Base-by-base conservation (phyloP, 2,888 invertebrate species). In the Rhimphoctona megacephalus region DNA sequence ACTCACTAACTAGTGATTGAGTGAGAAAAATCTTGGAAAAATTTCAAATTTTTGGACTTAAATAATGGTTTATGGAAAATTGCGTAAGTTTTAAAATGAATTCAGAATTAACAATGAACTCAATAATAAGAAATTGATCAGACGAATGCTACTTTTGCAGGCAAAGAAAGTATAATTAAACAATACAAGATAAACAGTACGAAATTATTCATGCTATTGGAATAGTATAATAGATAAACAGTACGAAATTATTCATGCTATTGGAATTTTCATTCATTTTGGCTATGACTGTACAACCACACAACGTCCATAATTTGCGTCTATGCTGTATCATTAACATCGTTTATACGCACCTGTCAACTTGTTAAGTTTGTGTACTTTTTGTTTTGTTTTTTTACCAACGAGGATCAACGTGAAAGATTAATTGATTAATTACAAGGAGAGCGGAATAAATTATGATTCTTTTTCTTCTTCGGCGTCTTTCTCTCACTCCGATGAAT, bases 291-390 rank as follows among this genome's bases (percentile, higher is more conserved):
- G 14, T 69, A 46, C 69, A 17, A 25, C 25, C 22, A 5, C 17
- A 7, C 19, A 69, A 39, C 25, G 25, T 70, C 36, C 72, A 25
- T 83, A 83, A 77, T 76, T 69, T 17, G 39, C 39, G 11, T 39
- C 80, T 57, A 14, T 43, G n/a, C 70, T 72, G 70, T 76, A 81
- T 80, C 80, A 61, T 84, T 84, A 79, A 80, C 57, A 64, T 76
- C 69, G 74, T 73, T 84, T 83, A 76, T 64, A 39, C 61, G 52
- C 67, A 80, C 84, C 74, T 84, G 69, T 80, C 67, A 80, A 76
- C 79, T 74, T 74, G 57, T 74, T 74, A 77, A 77, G 33, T 14
- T 49, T 9, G 11, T 43, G 14, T 30, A 30, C 39, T 22, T 39
- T 22, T 61, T 61, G 25, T 43, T 36, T 66, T 69, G n/a, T 64